Evolutionary conservation across 2,888 invertebrate species (phyloP), one percentile per base, ranked within the genome.

Genomic region (Barypeithes pellucidus): DNA sequence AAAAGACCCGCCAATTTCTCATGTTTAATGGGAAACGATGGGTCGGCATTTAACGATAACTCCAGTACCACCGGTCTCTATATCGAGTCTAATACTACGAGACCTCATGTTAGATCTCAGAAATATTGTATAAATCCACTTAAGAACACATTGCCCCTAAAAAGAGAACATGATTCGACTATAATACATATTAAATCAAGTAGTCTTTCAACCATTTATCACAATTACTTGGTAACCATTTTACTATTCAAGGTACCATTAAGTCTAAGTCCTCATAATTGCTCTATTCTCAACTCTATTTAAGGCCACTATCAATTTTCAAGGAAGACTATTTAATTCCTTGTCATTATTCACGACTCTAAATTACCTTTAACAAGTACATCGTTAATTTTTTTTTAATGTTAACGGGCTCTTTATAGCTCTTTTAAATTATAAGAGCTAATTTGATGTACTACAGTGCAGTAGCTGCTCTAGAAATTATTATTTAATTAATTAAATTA

Each of bases 181-280:
- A 36, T 36, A 36, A 36, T 8, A 36, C n/a, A 18, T 12, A 50
- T 47, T 47, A 47, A 47, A 9, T 68, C 59, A 16, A 18, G 60
- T 61, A 45, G 29, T 20, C 59, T 45, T 47, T 43, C 39, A 39
- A 60, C 33, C 20, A 60, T 43, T 60, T 39, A 41, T 47, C 68
- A 69, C 29, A 7, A 50, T 47, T 43, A 67, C 67, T 67, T 41
- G 60, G 67, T 60, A 67, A 59, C 61, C 61, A 52, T 69, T 47
- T 67, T 33, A 47, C 39, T 45, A 52, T 52, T 69, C 62, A 36
- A 61, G 29, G 60, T 36, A 62, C 22, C 47, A 33, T 61, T 41
- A 29, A 61, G 61, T 50, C 36, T 36, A 62, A 62, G 62, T 45
- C 50, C 50, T 43, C 39, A 59, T 68, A 68, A 68, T 60, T 41